Evolutionary conservation across 2,888 invertebrate species (phyloP).

Genomic region (Lottia scabra): DNA sequence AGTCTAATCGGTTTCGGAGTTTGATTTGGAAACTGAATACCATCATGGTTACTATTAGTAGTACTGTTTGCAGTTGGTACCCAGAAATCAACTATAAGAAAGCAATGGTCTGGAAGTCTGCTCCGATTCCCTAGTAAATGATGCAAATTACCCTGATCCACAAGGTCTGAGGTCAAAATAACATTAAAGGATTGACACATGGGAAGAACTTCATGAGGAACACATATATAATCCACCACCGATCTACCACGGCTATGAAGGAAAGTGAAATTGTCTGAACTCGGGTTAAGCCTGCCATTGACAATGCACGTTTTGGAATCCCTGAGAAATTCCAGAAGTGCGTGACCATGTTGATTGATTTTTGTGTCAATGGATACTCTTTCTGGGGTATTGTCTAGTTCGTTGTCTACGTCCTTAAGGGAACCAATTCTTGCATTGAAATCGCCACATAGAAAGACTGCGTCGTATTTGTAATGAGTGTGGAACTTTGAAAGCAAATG

Average conservation of each 20-base stretch:
- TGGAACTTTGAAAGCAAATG: background rate
- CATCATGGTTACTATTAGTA: background rate
- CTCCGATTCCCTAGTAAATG: background rate
- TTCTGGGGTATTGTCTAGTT: background rate
- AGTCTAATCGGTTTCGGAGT: background rate
- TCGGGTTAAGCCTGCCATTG: background rate
- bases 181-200: conserved; percentile 1
- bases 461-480: background rate
- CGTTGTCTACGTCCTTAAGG: background rate
- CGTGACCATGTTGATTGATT: conserved; percentile 7
- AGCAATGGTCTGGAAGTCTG: conserved; percentile 3
- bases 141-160: background rate
- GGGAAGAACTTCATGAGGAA: background rate
- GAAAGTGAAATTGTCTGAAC: background rate
- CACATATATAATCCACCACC: conserved; percentile 10
- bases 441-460: conserved; percentile 3
- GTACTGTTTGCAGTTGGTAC: background rate
- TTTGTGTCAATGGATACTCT: background rate
- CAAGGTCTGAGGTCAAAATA: background rate
- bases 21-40: background rate
- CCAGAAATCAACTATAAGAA: background rate
- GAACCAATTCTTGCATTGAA: conserved; percentile 2
- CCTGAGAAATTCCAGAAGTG: background rate
- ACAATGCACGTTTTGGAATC: background rate
- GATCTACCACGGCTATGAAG: background rate